A percentile compares a stretch with the other conserved stretches of the same genome.
phyloP scores from a whole-genome alignment of 2,113 vertebrate genomes.

The Chloebia gouldiae region DNA sequence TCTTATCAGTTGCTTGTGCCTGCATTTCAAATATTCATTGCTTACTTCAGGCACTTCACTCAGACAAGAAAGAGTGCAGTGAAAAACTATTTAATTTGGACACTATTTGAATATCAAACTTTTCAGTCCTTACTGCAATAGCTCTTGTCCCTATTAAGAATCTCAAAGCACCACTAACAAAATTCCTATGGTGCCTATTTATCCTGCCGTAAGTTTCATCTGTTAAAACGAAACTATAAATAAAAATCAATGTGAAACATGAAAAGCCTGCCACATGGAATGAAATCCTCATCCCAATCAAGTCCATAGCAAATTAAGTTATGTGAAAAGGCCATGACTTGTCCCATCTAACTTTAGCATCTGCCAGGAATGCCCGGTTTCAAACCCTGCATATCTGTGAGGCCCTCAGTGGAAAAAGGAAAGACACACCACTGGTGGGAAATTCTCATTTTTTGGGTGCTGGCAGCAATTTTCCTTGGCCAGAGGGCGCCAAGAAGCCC shows the following conservation, averaged over 20 bases:
- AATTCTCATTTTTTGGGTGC: background rate
- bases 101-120: constrained; percentile 46
- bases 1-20: constrained; percentile 65
- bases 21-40: constrained; percentile 64
- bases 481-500: background rate
- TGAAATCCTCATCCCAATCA: background rate
- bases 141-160: background rate
- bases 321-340: background rate
- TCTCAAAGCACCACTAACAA: background rate
- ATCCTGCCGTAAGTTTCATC: background rate
- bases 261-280: background rate
- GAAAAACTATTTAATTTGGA: constrained; percentile 32
- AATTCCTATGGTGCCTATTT: background rate
- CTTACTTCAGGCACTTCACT: constrained; percentile 59
- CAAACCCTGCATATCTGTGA: background rate
- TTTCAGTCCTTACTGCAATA: background rate
- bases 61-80: constrained; percentile 27
- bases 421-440: background rate
- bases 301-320: background rate
- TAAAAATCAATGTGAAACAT: background rate
- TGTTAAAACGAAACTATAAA: background rate
- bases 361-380: background rate
- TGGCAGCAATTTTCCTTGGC: background rate
- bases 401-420: background rate
- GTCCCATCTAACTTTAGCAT: background rate